phyloP scores from a whole-genome alignment of 2,888 invertebrate species.

The Argynnis bischoffii region DNA sequence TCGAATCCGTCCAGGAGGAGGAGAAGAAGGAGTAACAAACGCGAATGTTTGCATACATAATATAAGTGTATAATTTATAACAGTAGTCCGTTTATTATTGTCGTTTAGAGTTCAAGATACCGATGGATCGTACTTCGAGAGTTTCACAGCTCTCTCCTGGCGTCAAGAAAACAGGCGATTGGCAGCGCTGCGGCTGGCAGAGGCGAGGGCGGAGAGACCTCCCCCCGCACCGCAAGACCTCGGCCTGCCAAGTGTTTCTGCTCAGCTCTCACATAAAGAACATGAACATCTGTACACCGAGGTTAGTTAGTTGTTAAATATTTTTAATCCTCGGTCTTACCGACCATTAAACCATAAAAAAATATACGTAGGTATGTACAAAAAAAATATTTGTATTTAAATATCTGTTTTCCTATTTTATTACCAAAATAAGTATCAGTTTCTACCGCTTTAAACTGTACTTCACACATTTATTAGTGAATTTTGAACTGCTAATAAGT shows the following conservation, averaged over 20 bases:
- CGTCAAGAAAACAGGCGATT: slow-evolving; percentile 94
- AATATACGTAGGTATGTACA: no score
- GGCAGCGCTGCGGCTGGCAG: slow-evolving; percentile 88
- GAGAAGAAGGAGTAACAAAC: no score
- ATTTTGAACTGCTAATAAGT: no score
- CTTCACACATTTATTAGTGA: no score
- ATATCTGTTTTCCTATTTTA: no score
- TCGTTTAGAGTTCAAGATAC: slow-evolving; percentile 93
- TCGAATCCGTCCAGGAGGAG: no score
- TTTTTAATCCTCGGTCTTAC: background rate
- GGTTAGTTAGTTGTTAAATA: slow-evolving; percentile 45
- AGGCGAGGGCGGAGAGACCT: slow-evolving; percentile 87
- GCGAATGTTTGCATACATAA: no score
- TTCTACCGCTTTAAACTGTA: no score
- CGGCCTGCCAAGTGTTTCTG: slow-evolving; percentile 90
- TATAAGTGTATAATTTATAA: background rate
- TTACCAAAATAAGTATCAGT: no score
- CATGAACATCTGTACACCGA: slow-evolving; percentile 78
- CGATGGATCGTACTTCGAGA: slow-evolving; percentile 97
- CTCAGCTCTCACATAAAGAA: slow-evolving; percentile 85
- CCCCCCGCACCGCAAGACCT: slow-evolving; percentile 80
- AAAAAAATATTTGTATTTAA: no score
- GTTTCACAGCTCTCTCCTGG: slow-evolving; percentile 95
- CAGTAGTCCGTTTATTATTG: background rate
- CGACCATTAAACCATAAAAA: background rate